Percentiles rank a stretch among this genome's conserved stretches.
Conservation (phyloP, 2,888 invertebrate species). For the Nemoura dubitans region DNA sequence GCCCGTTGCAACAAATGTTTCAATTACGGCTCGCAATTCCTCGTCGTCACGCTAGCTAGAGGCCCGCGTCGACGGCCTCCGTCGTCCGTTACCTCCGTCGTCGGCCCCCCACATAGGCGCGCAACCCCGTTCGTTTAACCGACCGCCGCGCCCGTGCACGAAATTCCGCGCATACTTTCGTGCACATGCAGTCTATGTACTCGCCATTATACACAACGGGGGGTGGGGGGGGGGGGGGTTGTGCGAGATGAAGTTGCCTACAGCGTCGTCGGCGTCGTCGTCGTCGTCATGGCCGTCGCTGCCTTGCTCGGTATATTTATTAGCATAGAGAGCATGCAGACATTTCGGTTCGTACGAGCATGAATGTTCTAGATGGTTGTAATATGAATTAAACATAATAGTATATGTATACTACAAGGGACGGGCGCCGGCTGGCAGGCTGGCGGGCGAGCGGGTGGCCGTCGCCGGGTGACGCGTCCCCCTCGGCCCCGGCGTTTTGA, state of each 20-base stretch:
- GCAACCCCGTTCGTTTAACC: not conserved
- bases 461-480: not conserved
- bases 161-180: not conserved
- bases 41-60: not conserved
- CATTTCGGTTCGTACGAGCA: not conserved
- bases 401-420: not conserved
- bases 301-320: not conserved
- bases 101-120: too few species aligned
- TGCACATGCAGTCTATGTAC: too few species aligned
- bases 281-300: not conserved
- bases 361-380: constrained; percentile 14
- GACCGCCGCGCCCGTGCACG: not conserved
- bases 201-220: too few species aligned
- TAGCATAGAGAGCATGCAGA: constrained; percentile 12
- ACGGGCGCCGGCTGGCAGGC: not conserved
- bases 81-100: too few species aligned
- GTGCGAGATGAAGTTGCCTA: not conserved
- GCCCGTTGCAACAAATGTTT: not conserved
- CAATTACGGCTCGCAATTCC: not conserved
- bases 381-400: constrained; percentile 22
- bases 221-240: too few species aligned
- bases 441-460: not conserved
- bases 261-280: not conserved
- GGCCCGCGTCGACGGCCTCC: too few species aligned
- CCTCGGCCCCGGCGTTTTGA: not conserved